Percentiles rank a stretch among this genome's conserved stretches.
Evolutionary conservation across 2,113 vertebrate species (phyloP).

Genomic region (Pithys albifrons): DNA sequence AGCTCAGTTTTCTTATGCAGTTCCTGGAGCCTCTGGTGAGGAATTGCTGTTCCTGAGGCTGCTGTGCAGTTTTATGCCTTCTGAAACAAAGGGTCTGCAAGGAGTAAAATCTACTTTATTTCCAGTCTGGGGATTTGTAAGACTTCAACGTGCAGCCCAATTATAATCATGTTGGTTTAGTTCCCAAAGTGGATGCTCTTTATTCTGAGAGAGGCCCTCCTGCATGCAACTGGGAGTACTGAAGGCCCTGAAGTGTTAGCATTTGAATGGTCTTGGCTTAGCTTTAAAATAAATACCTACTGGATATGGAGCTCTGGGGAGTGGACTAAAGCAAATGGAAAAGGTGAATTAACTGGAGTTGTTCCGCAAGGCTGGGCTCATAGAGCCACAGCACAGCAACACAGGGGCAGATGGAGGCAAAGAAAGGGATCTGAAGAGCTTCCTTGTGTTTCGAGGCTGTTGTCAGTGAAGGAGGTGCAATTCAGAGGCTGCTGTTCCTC

Average conservation of each 20-base stretch:
- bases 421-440: not conserved
- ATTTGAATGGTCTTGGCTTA: conserved; percentile 18
- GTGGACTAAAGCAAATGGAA: not conserved
- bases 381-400: not conserved
- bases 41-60: not conserved
- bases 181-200: not conserved
- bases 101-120: not conserved
- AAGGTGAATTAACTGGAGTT: not conserved
- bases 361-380: not conserved
- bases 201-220: not conserved
- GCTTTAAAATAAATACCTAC: not conserved
- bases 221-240: not conserved
- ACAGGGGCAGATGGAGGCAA: not conserved
- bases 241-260: not conserved
- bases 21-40: not conserved
- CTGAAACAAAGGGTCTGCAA: not conserved
- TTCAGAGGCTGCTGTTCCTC: not conserved
- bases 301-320: not conserved
- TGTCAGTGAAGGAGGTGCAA: not conserved
- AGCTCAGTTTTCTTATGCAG: not conserved
- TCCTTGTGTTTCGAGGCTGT: not conserved
- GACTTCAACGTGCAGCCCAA: not conserved
- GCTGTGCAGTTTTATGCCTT: not conserved
- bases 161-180: not conserved
- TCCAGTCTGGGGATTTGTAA: not conserved